Evolutionary conservation across 2,113 vertebrate genomes (phyloP), one percentile per base, ranked within the genome.

Genomic region (Tringa solitaria): DNA sequence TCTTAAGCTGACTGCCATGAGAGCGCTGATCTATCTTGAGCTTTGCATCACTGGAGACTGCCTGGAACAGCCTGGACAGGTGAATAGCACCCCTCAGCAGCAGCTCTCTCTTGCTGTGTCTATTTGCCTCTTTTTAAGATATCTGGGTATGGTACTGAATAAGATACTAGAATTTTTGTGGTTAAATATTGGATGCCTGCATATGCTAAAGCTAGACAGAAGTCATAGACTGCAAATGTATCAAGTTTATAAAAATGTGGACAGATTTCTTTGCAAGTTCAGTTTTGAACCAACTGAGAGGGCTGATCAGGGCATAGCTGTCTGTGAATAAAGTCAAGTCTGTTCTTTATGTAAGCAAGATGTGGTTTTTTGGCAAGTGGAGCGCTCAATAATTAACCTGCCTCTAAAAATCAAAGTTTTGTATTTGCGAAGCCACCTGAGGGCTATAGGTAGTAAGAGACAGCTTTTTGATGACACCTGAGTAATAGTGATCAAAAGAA

Each of bases 381-480:
- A 81, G 35, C 70, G 22, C 39, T 96, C 35, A 74, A n/a, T 87
- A 92, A 94, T 85, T 33, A 74, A 5, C 90, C 79, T 70, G 41
- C 37, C 43, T 73, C 48, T 67, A 48, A 87, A 92, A 90, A 72
- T 45, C 4, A 41, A 39, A 33, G 41, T 32, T 63, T 84, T 69
- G 3, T 78, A 27, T 93, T 93, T 95, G 19, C 26, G 24, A 64
- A 95, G 27, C 30, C 7, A 45, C 27, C 26, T 24, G 37, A 80
- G 14, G 67, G 33, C 59, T 90, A 33, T 6, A 90, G 57, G 27
- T 61, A 82, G 32, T 70, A 80, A 82, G 51, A 88, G 28, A 32
- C 10, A 91, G 50, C 32, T 80, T 59, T 76, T 80, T 60, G 35
- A 32, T 80, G 50, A 39, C 39, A 84, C 41, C 26, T 77, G 45